Percentiles rank a stretch among this genome's conserved stretches.
These are phyloP conservation scores for Nomada hirtipes DNA, from an alignment of 2,888 invertebrate species.

Conservation along the genomic window DNA sequence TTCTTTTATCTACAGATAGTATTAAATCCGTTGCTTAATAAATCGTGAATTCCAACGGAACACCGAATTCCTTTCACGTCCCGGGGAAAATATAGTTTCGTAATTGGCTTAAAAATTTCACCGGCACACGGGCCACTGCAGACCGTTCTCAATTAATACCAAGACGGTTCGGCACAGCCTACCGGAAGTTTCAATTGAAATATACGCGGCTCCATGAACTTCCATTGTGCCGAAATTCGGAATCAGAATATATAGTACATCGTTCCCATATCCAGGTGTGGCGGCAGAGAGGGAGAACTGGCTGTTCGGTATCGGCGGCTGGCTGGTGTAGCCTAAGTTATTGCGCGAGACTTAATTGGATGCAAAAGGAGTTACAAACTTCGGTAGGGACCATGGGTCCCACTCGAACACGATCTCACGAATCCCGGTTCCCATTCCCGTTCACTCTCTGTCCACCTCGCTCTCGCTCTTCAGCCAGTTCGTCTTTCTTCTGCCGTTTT, in stretches of 20 bases:
- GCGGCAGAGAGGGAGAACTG: neutral
- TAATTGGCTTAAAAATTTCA: too few species aligned
- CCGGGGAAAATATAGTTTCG: neutral
- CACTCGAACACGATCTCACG: conserved; percentile 71
- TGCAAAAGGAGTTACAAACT: conserved; percentile 76
- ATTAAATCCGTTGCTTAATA: too few species aligned
- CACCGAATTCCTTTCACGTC: neutral
- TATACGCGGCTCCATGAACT: conserved; percentile 42
- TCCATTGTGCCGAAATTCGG: conserved; percentile 61
- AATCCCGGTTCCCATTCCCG: conserved; percentile 52
- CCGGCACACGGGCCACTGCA: neutral
- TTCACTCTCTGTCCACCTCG: conserved; percentile 5
- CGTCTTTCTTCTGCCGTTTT: neutral
- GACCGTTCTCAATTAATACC: conserved; percentile 34
- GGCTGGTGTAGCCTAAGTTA: conserved; percentile 71
- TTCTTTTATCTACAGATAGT: too few species aligned
- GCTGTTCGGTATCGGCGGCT: conserved; percentile 59
- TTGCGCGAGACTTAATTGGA: conserved; percentile 77
- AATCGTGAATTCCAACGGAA: too few species aligned
- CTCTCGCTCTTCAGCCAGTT: conserved; percentile 15
- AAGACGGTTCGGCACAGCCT: conserved; percentile 5
- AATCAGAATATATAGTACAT: conserved; percentile 61
- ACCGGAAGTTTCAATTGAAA: conserved; percentile 55
- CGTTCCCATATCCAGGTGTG: conserved; percentile 41
- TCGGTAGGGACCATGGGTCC: conserved; percentile 63